Conservation (phyloP, 2,113 vertebrate species). For the Prinia subflava region DNA sequence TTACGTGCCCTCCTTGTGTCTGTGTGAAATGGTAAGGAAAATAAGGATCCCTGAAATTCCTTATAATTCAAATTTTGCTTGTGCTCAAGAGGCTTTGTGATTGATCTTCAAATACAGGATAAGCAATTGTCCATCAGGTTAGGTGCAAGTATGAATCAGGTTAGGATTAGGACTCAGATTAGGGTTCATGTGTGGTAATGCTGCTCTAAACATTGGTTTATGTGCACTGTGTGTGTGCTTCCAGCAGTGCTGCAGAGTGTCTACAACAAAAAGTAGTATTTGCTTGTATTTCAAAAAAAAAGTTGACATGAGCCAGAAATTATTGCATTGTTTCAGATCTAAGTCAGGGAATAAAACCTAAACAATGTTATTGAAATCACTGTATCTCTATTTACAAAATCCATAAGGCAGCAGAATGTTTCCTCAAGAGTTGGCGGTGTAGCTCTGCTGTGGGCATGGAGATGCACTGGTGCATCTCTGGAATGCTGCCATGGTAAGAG, state of each 20-base stretch:
- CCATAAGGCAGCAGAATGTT: not conserved
- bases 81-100: not conserved
- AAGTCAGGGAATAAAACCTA: not conserved
- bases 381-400: not conserved
- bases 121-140: not conserved
- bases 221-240: not conserved
- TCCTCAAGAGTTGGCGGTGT: not conserved
- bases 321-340: not conserved
- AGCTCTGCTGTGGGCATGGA: not conserved
- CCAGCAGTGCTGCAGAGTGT: not conserved
- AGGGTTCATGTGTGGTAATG: not conserved
- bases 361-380: not conserved
- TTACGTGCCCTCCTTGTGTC: not conserved
- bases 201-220: not conserved
- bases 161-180: not conserved
- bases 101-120: not conserved
- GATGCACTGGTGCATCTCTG: not conserved
- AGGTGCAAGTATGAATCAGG: no score
- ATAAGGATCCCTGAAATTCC: not conserved
- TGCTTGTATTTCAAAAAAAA: not conserved
- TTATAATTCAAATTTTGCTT: not conserved
- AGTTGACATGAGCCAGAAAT: not conserved
- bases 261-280: not conserved
- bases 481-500: not conserved
- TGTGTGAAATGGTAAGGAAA: not conserved